Conservation (phyloP, 2,113 vertebrate species). For the Limanda limanda region DNA sequence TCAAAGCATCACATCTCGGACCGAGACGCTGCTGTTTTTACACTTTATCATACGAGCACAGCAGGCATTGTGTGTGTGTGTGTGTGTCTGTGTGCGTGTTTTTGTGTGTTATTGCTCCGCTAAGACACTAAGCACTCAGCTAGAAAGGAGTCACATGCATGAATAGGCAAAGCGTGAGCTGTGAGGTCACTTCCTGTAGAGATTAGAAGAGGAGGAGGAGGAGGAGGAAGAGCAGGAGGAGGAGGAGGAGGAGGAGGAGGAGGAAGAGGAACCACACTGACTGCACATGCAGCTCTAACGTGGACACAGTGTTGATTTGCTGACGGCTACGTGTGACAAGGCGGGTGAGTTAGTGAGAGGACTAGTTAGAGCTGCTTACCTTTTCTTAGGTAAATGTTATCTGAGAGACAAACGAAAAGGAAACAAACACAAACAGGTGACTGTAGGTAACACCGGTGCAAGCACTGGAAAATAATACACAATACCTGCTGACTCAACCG, state of each 20-base stretch:
- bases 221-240: not conserved
- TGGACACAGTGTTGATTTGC: conserved; percentile 24
- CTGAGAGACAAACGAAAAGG: conserved; percentile 77
- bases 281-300: conserved; percentile 60
- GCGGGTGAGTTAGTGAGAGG: conserved; percentile 60
- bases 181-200: conserved; percentile 58
- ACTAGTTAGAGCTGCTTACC: conserved; percentile 78
- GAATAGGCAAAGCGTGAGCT: conserved; percentile 39
- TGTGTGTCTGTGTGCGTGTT: conserved; percentile 14
- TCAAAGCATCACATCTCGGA: conserved; percentile 36
- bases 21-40: not conserved
- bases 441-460: conserved; percentile 33
- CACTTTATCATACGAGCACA: conserved; percentile 50
- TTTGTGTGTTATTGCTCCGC: conserved; percentile 31
- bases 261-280: conserved; percentile 10
- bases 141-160: conserved; percentile 62
- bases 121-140: conserved; percentile 33
- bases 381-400: conserved; percentile 87
- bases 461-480: conserved; percentile 5
- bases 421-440: conserved; percentile 76
- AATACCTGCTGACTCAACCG: not conserved
- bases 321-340: conserved; percentile 48
- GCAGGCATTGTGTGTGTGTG: conserved; percentile 25
- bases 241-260: not conserved
- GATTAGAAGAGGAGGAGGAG: conserved; percentile 27